Evolutionary conservation across 1,140 invertebrate genomes (phyloP).

Genomic region (Helicoverpa armigera): DNA sequence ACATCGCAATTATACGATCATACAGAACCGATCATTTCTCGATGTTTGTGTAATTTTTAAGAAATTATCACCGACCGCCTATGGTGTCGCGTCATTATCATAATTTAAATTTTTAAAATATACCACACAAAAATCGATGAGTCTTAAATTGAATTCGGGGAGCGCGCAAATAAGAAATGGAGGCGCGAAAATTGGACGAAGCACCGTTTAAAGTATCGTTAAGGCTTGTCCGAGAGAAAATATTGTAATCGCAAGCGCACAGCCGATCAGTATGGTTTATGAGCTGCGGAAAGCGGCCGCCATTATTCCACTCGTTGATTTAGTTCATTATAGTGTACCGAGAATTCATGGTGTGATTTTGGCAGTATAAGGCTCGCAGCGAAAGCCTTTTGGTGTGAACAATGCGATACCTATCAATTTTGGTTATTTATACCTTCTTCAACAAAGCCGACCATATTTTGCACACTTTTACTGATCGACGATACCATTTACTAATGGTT

Average conservation of each 20-base stretch:
- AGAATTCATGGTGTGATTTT: conserved; percentile 45
- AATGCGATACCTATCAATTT: conserved; percentile 26
- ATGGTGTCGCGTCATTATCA: conserved; percentile 75
- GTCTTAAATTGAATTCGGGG: conserved; percentile 83
- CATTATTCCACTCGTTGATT: conserved; percentile 63
- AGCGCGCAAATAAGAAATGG: conserved; percentile 79
- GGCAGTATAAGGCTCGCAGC: conserved; percentile 28
- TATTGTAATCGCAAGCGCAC: conserved; percentile 74
- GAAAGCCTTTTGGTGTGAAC: conserved; percentile 34
- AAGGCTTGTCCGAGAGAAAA: conserved; percentile 76
- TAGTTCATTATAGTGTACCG: conserved; percentile 47
- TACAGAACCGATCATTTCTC: conserved; percentile 64
- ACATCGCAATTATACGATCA: conserved; percentile 70
- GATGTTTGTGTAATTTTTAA: conserved; percentile 67
- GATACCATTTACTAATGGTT: background rate
- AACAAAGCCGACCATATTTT: background rate
- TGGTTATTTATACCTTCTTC: conserved; percentile 25
- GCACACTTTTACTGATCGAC: conserved; percentile 5
- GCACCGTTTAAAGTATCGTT: conserved; percentile 83
- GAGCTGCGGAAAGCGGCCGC: conserved; percentile 67
- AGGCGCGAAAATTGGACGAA: conserved; percentile 80
- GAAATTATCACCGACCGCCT: conserved; percentile 70
- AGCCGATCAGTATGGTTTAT: conserved; percentile 66
- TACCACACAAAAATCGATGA: conserved; percentile 77
- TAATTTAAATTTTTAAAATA: conserved; percentile 75